These are phyloP conservation scores for Sipha flava DNA, from an alignment of 1,140 invertebrate species.

Conservation along the genomic window DNA sequence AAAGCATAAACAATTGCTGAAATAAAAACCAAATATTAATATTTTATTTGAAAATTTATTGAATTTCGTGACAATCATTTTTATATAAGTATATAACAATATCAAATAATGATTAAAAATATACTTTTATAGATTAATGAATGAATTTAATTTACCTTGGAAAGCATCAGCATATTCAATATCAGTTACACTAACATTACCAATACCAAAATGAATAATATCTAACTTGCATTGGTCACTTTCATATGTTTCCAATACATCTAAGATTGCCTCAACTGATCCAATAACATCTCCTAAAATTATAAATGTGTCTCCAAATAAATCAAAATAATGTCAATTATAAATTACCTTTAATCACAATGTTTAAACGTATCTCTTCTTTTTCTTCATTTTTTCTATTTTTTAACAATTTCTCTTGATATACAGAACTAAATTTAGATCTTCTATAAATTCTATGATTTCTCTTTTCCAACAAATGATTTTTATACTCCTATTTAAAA, in stretches of 20 bases:
- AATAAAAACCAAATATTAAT: slow-evolving; percentile 39
- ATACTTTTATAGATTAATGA: background rate
- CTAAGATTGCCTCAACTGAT: slow-evolving; percentile 87
- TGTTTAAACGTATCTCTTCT: slow-evolving; percentile 45
- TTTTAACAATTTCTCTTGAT: slow-evolving; percentile 33
- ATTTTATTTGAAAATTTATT: background rate
- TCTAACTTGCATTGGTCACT: slow-evolving; percentile 68
- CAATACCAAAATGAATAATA: slow-evolving; percentile 83
- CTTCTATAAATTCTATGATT: slow-evolving; percentile 48
- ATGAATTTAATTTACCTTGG: slow-evolving; percentile 48
- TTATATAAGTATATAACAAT: background rate
- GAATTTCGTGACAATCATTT: background rate
- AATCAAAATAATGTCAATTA: background rate
- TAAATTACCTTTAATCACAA: slow-evolving; percentile 49
- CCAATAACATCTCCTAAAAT: slow-evolving; percentile 66
- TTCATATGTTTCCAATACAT: slow-evolving; percentile 82
- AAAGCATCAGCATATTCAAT: slow-evolving; percentile 78
- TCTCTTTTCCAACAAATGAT: slow-evolving; percentile 54
- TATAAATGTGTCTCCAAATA: background rate
- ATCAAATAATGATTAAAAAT: background rate
- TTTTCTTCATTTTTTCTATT: slow-evolving; percentile 50
- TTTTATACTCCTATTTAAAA: slow-evolving; percentile 50
- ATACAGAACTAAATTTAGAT: slow-evolving; percentile 43
- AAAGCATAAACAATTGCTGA: slow-evolving; percentile 77
- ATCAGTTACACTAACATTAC: slow-evolving; percentile 71